phyloP scores from a whole-genome alignment of 2,888 invertebrate species.

The Lasioglossum figueresi region DNA sequence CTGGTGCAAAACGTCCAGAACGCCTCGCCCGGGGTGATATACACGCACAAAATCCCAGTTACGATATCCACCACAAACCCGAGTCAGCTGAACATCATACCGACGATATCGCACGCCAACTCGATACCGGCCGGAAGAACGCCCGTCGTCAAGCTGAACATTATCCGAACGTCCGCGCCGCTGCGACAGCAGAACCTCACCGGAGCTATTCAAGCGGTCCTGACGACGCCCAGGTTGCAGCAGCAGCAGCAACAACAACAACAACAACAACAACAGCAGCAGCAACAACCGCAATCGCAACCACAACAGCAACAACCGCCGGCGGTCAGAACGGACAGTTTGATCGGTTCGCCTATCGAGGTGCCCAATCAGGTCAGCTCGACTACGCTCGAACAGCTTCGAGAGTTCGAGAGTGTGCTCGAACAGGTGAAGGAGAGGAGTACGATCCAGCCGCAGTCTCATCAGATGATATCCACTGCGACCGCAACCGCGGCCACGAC shows the following conservation, averaged over 20 bases:
- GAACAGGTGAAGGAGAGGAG: slow-evolving; percentile 92
- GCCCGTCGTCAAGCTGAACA: slow-evolving; percentile 82
- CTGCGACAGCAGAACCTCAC: slow-evolving; percentile 76
- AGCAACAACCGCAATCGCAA: slow-evolving; percentile 54
- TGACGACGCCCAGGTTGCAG: slow-evolving; percentile 76
- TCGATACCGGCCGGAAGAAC: slow-evolving; percentile 77
- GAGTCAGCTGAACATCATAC: slow-evolving; percentile 80
- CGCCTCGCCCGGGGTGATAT: slow-evolving; percentile 88
- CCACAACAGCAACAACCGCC: slow-evolving; percentile 80
- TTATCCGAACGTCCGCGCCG: slow-evolving; percentile 75
- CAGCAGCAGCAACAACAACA: slow-evolving; percentile 66
- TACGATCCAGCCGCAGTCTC: slow-evolving; percentile 86
- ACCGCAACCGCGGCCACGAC: slow-evolving; percentile 69
- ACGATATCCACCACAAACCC: slow-evolving; percentile 83
- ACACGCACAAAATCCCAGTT: slow-evolving; percentile 89
- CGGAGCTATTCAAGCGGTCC: slow-evolving; percentile 78
- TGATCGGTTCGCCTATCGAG: slow-evolving; percentile 78
- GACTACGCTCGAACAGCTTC: slow-evolving; percentile 90
- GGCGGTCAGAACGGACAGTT: slow-evolving; percentile 78
- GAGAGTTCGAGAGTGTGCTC: slow-evolving; percentile 92
- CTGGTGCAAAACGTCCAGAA: slow-evolving; percentile 77
- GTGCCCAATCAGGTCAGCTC: slow-evolving; percentile 86
- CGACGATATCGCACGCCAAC: slow-evolving; percentile 79
- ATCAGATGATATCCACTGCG: slow-evolving; percentile 69
- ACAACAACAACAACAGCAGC: slow-evolving; percentile 77